A percentile compares a stretch with the other conserved stretches of the same genome.
Evolutionary conservation across 2,888 invertebrate species (phyloP).

Genomic region (Apamea monoglypha): DNA sequence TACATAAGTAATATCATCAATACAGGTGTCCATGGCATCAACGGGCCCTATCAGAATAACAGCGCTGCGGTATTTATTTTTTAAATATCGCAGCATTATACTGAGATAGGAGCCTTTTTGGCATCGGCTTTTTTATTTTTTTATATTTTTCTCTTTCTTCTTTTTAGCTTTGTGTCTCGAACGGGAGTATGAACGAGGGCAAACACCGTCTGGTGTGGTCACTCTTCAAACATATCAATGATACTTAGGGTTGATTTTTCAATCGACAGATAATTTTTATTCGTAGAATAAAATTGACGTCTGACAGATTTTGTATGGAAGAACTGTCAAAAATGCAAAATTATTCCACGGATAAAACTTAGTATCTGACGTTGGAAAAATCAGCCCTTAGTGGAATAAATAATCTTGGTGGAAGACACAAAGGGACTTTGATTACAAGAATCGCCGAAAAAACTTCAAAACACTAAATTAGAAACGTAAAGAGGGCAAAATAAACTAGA

Average conservation of each 20-base stretch:
- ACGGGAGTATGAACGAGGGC: neutral
- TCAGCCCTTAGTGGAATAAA: neutral
- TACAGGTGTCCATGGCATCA: neutral
- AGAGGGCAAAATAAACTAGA: slow-evolving; percentile 27
- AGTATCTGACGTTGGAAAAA: too few species aligned
- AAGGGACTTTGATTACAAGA: neutral
- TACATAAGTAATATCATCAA: neutral
- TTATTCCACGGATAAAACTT: too few species aligned
- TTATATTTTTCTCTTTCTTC: neutral
- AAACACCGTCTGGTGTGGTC: neutral
- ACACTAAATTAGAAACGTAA: neutral
- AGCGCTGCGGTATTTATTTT: neutral
- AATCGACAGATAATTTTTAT: too few species aligned
- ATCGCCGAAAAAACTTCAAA: neutral
- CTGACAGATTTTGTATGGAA: too few species aligned
- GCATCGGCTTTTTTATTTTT: neutral
- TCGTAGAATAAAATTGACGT: too few species aligned
- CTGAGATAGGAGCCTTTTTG: neutral
- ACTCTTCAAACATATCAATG: neutral
- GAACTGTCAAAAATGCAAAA: too few species aligned
- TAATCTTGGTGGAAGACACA: neutral
- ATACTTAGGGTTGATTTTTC: too few species aligned
- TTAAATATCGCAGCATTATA: neutral
- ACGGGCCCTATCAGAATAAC: neutral
- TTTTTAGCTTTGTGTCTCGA: neutral